Percentiles rank a stretch among this genome's conserved stretches.
phyloP scores from a whole-genome alignment of 2,113 vertebrate species.

The Albula glossodonta region DNA sequence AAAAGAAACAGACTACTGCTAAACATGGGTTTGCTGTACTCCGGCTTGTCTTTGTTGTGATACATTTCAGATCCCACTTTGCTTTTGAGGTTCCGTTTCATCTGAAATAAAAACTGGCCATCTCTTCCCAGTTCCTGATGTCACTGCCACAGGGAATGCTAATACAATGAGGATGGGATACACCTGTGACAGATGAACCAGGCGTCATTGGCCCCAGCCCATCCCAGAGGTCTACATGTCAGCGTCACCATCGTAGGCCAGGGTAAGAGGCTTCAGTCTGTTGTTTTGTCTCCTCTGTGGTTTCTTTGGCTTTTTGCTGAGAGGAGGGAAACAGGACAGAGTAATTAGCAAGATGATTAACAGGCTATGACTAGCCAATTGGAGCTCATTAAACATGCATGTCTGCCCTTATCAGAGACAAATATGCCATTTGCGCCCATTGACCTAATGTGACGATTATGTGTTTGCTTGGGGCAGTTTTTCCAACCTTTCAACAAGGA shows the following conservation, averaged over 20 bases:
- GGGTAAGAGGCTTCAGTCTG: constrained; percentile 93
- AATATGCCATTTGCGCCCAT: background rate
- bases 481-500: background rate
- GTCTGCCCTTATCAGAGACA: background rate
- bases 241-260: constrained; percentile 96
- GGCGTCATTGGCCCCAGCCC: background rate
- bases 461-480: background rate
- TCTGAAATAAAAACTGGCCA: background rate
- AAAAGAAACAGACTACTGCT: constrained; percentile 13
- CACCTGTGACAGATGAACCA: constrained; percentile 27
- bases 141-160: background rate
- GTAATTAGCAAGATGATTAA: background rate
- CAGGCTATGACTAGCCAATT: background rate
- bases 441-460: background rate
- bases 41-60: constrained; percentile 43
- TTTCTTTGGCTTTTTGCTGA: constrained; percentile 99
- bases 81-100: background rate
- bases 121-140: background rate
- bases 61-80: constrained; percentile 18
- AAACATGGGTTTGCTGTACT: constrained; percentile 16
- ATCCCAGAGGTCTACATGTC: constrained; percentile 80
- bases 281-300: constrained; percentile 96
- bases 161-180: background rate
- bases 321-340: constrained; percentile 38
- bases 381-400: background rate